Evolutionary conservation across 2,888 invertebrate genomes (phyloP).

Genomic region (Stenodema calcarata): DNA sequence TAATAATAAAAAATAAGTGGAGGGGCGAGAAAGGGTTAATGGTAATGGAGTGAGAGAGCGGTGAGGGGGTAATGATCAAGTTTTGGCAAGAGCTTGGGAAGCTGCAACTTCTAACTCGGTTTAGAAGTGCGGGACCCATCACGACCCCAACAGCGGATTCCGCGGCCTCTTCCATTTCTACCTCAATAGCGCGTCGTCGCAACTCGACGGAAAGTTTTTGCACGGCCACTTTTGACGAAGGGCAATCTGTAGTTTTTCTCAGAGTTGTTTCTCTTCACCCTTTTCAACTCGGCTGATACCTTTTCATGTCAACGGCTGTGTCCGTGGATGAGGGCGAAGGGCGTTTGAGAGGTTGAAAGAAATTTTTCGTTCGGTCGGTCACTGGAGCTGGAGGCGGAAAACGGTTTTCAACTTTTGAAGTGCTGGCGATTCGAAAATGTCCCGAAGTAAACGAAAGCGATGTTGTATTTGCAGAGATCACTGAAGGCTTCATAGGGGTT

Average conservation of each 20-base stretch:
- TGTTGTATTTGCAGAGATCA: too few species aligned
- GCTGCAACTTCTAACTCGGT: not conserved
- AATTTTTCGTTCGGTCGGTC: too few species aligned
- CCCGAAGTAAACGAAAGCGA: too few species aligned
- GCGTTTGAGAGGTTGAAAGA: too few species aligned
- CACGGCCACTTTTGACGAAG: not conserved
- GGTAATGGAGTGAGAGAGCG: not conserved
- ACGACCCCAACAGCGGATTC: not conserved
- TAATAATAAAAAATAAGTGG: not conserved
- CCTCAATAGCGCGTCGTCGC: not conserved
- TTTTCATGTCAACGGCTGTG: too few species aligned
- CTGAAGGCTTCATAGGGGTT: too few species aligned
- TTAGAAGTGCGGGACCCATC: not conserved
- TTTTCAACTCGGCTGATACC: too few species aligned
- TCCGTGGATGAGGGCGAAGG: too few species aligned
- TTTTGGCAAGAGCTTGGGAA: slow-evolving; percentile 3
- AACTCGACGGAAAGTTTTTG: not conserved
- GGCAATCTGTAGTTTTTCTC: not conserved
- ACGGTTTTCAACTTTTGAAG: too few species aligned
- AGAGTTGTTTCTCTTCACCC: too few species aligned
- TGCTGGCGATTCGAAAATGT: too few species aligned
- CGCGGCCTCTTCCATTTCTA: not conserved
- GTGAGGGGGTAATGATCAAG: not conserved
- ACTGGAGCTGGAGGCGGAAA: too few species aligned
- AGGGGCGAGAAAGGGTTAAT: not conserved